Conservation (phyloP, 2,113 vertebrate species). For the Murina feae region DNA sequence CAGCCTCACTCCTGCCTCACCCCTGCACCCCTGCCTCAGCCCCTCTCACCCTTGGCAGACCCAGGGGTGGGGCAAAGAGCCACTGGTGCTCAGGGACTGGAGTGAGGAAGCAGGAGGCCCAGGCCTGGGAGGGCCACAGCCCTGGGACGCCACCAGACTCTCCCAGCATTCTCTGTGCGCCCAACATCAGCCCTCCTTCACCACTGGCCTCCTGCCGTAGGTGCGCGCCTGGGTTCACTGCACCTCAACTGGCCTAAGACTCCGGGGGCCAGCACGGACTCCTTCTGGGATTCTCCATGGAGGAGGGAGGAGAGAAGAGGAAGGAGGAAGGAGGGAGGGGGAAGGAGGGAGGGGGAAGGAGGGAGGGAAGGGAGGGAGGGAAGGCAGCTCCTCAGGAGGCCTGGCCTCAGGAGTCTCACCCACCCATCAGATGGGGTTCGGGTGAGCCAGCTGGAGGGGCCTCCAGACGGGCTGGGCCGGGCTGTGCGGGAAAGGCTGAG, state of each 20-base stretch:
- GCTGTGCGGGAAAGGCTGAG: not conserved
- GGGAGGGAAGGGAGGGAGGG: too few species aligned
- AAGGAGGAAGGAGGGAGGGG: accelerated
- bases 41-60: not conserved
- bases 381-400: not conserved
- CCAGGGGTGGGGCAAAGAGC: not conserved
- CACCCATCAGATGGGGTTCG: not conserved
- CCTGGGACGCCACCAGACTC: not conserved
- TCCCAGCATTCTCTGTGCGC: accelerated
- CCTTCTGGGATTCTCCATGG: not conserved
- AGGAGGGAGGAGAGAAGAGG: accelerated
- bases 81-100: not conserved
- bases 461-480: not conserved
- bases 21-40: not conserved
- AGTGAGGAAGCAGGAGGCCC: not conserved
- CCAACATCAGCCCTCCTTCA: not conserved
- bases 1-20: not conserved
- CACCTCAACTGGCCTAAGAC: too few species aligned
- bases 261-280: not conserved
- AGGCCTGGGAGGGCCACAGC: not conserved
- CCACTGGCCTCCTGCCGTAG: not conserved
- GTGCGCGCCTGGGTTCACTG: not conserved
- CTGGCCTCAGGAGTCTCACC: accelerated
- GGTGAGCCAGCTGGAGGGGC: not conserved
- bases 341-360: too few species aligned